A percentile compares a stretch with the other conserved stretches of the same genome.
Conservation (phyloP, 2,888 invertebrate genomes). For the Ennomos fuscantarius region DNA sequence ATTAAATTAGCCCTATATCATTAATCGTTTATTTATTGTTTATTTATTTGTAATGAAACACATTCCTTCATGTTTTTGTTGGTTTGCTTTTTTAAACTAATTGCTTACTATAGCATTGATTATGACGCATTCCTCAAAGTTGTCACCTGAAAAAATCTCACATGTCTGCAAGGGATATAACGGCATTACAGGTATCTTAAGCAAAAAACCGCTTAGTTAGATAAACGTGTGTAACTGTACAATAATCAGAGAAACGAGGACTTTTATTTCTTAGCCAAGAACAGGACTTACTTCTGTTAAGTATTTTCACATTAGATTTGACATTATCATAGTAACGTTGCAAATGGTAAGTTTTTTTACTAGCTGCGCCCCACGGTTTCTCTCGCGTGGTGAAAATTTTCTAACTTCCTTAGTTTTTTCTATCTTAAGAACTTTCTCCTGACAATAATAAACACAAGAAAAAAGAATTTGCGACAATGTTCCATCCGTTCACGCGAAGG, state of each 20-base stretch:
- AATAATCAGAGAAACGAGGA: constrained; percentile 25
- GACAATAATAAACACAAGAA: too few species aligned
- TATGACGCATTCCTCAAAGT: constrained; percentile 26
- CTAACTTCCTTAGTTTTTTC: too few species aligned
- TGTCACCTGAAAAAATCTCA: constrained; percentile 30
- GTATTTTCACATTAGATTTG: too few species aligned
- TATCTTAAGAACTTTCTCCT: too few species aligned
- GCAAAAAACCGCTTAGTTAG: constrained; percentile 34
- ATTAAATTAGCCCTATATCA: constrained; percentile 30
- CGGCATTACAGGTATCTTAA: constrained; percentile 36
- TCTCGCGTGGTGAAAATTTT: too few species aligned
- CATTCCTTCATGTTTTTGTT: constrained; percentile 12
- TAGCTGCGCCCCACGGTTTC: too few species aligned
- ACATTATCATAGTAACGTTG: too few species aligned
- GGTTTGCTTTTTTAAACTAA: constrained; percentile 11
- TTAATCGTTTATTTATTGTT: constrained; percentile 7
- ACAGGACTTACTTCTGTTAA: too few species aligned
- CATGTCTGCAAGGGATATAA: constrained; percentile 36
- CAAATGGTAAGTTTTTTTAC: too few species aligned
- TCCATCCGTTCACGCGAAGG: too few species aligned
- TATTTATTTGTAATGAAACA: constrained; percentile 18
- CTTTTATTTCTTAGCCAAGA: constrained; percentile 5
- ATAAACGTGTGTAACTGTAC: constrained; percentile 35
- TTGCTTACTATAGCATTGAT: constrained; percentile 9
- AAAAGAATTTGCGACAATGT: too few species aligned